These are phyloP conservation scores for Conus betulinus DNA, from an alignment of 1,140 invertebrate genomes.

Conservation along the genomic window DNA sequence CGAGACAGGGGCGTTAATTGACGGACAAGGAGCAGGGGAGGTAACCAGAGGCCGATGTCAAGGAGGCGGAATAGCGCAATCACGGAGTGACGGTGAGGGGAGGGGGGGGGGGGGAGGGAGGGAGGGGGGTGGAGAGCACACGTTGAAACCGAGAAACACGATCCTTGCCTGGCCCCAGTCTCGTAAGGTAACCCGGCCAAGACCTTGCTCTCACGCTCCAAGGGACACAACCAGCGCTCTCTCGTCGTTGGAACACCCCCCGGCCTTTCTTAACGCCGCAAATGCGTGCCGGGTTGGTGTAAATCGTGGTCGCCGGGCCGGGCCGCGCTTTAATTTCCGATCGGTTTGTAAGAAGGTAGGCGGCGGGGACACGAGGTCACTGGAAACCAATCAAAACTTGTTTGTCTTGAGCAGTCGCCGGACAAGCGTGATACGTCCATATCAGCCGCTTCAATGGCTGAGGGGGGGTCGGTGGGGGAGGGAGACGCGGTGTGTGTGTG, in stretches of 20 bases:
- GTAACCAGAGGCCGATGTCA: neutral
- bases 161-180: neutral
- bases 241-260: neutral
- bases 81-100: neutral
- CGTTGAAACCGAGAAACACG: neutral
- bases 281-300: neutral
- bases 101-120: neutral
- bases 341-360: conserved; percentile 7
- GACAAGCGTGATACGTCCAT: neutral
- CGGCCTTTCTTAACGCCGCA: neutral
- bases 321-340: neutral
- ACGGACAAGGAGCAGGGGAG: neutral
- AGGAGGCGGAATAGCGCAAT: neutral
- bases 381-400: conserved; percentile 11
- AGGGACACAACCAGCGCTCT: neutral
- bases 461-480: too few relatives aligned
- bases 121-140: neutral
- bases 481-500: too few relatives aligned
- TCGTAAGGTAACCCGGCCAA: neutral
- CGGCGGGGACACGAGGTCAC: conserved; percentile 4
- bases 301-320: neutral
- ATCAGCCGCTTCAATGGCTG: conserved; percentile 1
- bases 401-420: conserved; percentile 1
- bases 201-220: neutral
- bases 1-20: conserved; percentile 6